Conservation (phyloP, 2,888 invertebrate species). For the Andrena marginata region DNA sequence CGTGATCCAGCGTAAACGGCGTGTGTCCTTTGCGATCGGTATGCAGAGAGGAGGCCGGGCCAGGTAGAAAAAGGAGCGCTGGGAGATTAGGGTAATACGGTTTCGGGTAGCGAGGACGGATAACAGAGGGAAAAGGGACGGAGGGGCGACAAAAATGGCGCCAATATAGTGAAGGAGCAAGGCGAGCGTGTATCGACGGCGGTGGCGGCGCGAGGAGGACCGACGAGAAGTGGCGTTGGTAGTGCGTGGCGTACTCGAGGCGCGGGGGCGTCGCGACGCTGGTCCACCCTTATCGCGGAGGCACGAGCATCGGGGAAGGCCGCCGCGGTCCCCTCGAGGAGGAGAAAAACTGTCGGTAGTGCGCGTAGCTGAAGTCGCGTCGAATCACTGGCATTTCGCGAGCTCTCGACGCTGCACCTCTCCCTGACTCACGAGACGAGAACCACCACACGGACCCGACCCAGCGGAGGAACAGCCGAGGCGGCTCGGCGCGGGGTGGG, state of each 20-base stretch:
- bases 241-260: constrained; percentile 30
- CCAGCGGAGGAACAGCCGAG: constrained; percentile 35
- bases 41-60: too few species aligned
- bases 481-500: background rate
- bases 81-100: too few species aligned
- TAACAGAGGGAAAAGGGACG: too few species aligned
- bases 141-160: too few species aligned
- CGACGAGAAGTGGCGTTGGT: too few species aligned
- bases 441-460: constrained; percentile 47
- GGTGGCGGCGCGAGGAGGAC: background rate
- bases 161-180: background rate
- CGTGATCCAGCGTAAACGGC: constrained; percentile 9
- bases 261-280: constrained; percentile 60
- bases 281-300: constrained; percentile 39
- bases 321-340: constrained; percentile 43
- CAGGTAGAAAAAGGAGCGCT: background rate
- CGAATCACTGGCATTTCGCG: constrained; percentile 76
- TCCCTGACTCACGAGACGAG: constrained; percentile 60
- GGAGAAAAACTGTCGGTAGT: constrained; percentile 63
- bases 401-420: constrained; percentile 71
- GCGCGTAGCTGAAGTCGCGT: constrained; percentile 72
- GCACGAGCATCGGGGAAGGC: constrained; percentile 24
- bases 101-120: too few species aligned
- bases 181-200: background rate
- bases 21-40: background rate